A percentile compares a stretch with the other conserved stretches of the same genome.
phyloP scores from a whole-genome alignment of 1,140 invertebrate genomes.

The Coboldia fuscipes region DNA sequence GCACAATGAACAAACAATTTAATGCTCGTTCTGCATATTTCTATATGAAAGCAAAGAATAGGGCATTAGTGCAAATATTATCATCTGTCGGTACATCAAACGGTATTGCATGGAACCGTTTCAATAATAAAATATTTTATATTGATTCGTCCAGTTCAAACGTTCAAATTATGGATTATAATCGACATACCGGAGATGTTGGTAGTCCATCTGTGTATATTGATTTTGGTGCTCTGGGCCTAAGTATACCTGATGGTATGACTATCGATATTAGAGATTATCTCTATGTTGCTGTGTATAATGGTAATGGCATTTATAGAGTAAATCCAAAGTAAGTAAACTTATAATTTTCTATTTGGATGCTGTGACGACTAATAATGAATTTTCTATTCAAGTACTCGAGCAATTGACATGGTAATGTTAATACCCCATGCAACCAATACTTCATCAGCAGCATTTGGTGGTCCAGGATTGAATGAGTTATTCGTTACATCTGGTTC shows the following conservation, averaged over 20 bases:
- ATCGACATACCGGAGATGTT: slow-evolving; percentile 10
- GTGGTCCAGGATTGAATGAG: background rate
- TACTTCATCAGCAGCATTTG: background rate
- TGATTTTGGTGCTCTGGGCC: too few relatives aligned
- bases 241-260: slow-evolving; percentile 14
- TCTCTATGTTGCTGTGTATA: background rate
- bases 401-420: background rate
- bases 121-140: slow-evolving; percentile 34
- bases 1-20: slow-evolving; percentile 29
- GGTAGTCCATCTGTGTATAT: too few relatives aligned
- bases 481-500: background rate
- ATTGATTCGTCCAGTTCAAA: slow-evolving; percentile 29
- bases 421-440: background rate
- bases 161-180: slow-evolving; percentile 34
- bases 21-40: slow-evolving; percentile 19
- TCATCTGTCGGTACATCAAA: slow-evolving; percentile 22
- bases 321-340: background rate
- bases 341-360: background rate
- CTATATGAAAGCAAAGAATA: slow-evolving; percentile 22
- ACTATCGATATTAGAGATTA: background rate
- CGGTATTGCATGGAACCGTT: slow-evolving; percentile 38
- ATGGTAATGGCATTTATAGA: background rate
- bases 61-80: slow-evolving; percentile 10
- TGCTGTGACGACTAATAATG: background rate
- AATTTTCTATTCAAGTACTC: background rate